Evolutionary conservation across 2,888 invertebrate species (phyloP).

Genomic region (Polymixis flavicincta): DNA sequence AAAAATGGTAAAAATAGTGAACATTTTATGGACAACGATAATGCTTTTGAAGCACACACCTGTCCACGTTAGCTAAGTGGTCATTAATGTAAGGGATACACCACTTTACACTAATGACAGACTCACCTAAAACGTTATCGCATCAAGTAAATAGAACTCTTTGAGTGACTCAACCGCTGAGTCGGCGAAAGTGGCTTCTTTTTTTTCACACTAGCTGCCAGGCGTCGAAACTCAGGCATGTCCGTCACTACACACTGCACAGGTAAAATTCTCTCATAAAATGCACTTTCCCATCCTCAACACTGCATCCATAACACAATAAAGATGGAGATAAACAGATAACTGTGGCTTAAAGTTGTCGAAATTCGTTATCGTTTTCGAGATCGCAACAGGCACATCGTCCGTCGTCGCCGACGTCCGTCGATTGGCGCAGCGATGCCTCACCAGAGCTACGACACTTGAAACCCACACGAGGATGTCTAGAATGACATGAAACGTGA

Average conservation of each 20-base stretch:
- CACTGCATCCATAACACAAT: slow-evolving; percentile 81
- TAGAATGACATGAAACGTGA: slow-evolving; percentile 75
- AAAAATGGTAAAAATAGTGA: slow-evolving; percentile 53
- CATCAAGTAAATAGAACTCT: slow-evolving; percentile 85
- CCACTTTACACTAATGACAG: slow-evolving; percentile 78
- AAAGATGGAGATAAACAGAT: slow-evolving; percentile 50
- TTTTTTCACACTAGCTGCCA: slow-evolving; percentile 88
- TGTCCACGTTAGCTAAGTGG: slow-evolving; percentile 70
- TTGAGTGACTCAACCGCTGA: slow-evolving; percentile 77
- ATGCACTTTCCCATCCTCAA: slow-evolving; percentile 82
- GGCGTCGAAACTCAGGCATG: slow-evolving; percentile 87
- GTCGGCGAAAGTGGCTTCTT: slow-evolving; percentile 83
- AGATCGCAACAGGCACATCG: slow-evolving; percentile 76
- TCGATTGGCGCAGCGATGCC: slow-evolving; percentile 65
- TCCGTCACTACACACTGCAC: slow-evolving; percentile 83
- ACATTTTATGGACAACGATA: slow-evolving; percentile 58
- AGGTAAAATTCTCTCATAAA: slow-evolving; percentile 72
- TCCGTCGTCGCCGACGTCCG: slow-evolving; percentile 73
- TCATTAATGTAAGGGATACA: slow-evolving; percentile 74
- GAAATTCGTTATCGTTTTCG: slow-evolving; percentile 75
- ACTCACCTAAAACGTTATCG: slow-evolving; percentile 90
- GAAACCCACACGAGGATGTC: slow-evolving; percentile 82
- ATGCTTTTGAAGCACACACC: slow-evolving; percentile 65
- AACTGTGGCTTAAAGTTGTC: slow-evolving; percentile 50
- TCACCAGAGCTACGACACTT: slow-evolving; percentile 60